Evolutionary conservation across 1,140 invertebrate genomes (phyloP).

Genomic region (Periplaneta americana): DNA sequence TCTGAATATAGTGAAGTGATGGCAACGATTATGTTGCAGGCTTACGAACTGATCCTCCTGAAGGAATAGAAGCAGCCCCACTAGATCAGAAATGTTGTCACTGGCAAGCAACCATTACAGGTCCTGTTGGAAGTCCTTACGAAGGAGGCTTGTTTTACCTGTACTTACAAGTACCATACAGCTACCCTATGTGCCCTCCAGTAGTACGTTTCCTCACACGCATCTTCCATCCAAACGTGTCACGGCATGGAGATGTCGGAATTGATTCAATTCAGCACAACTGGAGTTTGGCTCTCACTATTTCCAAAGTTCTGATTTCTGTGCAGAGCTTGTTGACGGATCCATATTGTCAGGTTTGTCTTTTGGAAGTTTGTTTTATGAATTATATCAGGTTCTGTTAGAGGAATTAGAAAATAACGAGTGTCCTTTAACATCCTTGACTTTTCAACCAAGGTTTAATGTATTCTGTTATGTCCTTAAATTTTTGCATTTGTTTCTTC

Average conservation of each 20-base stretch:
- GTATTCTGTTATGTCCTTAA: too few species aligned
- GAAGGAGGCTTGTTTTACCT: constrained; percentile 93
- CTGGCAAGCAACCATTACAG: constrained; percentile 88
- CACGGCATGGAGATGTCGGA: constrained; percentile 91
- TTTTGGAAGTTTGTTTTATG: not conserved
- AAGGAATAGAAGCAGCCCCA: constrained; percentile 84
- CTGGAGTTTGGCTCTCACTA: constrained; percentile 89
- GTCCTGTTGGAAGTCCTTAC: constrained; percentile 84
- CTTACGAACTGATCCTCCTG: constrained; percentile 75
- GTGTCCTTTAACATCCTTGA: too few species aligned
- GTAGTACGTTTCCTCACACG: constrained; percentile 83
- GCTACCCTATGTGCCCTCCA: constrained; percentile 89
- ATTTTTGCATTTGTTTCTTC: too few species aligned
- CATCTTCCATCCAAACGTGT: constrained; percentile 93
- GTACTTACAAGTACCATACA: constrained; percentile 66
- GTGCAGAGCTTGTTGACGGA: constrained; percentile 91
- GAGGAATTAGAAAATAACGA: too few species aligned
- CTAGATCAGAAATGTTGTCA: constrained; percentile 76
- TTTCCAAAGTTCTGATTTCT: constrained; percentile 84
- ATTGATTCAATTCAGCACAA: constrained; percentile 94
- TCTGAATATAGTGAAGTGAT: too few species aligned
- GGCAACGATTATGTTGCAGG: constrained; percentile 37
- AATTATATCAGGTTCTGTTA: too few species aligned
- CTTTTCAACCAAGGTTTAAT: too few species aligned
- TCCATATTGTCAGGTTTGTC: constrained; percentile 72